Percentiles rank a stretch among this genome's conserved stretches.
Conservation (phyloP, 1,140 invertebrate genomes). For the Spodoptera frugiperda region DNA sequence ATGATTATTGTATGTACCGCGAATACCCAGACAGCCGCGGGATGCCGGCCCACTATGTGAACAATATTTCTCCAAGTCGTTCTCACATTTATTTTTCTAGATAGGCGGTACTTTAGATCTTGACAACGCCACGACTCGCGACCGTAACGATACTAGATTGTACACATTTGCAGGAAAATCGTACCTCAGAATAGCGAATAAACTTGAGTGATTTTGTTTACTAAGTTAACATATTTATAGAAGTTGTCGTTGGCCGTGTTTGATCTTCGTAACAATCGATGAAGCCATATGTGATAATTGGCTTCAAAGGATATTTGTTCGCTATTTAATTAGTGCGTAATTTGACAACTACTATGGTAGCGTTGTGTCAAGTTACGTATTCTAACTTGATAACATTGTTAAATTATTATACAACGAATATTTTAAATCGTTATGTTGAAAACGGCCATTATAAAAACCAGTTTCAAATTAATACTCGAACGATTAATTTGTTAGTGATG, state of each 20-base stretch:
- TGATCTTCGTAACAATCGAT: not conserved
- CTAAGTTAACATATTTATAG: constrained; percentile 1
- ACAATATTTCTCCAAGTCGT: constrained; percentile 34
- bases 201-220: constrained; percentile 14
- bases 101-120: constrained; percentile 13
- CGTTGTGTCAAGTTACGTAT: not conserved
- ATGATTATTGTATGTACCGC: constrained; percentile 39
- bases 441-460: no score
- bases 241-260: not conserved
- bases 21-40: constrained; percentile 16
- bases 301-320: not conserved
- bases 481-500: no score
- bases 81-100: constrained; percentile 22
- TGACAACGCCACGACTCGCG: constrained; percentile 3
- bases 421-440: no score
- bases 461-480: no score
- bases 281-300: constrained; percentile 8
- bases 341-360: not conserved
- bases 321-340: not conserved
- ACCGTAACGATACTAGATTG: constrained; percentile 13
- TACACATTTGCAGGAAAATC: not conserved
- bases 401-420: no score
- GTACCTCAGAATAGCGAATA: not conserved
- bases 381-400: no score
- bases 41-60: constrained; percentile 1